Percentiles rank a stretch among this genome's conserved stretches.
Conservation (phyloP, 2,888 invertebrate species). For the Mimumesa dahlbomi region DNA sequence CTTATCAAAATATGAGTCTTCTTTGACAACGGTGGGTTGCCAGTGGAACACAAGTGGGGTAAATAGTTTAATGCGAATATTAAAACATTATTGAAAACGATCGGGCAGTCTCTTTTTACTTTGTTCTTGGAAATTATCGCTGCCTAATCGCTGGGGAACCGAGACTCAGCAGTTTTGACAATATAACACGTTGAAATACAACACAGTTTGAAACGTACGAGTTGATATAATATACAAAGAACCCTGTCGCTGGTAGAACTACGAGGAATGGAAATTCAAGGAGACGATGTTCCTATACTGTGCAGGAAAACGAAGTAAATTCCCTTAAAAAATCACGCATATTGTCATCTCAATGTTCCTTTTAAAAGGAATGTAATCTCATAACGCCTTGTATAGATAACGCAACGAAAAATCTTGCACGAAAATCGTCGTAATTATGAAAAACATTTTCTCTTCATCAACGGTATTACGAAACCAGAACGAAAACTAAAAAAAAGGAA, state of each 20-base stretch:
- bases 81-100: neutral
- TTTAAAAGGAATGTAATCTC: neutral
- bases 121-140: too few species aligned
- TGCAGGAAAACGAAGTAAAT: too few species aligned
- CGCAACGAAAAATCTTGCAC: neutral
- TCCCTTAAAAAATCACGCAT: too few species aligned
- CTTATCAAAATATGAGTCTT: constrained; percentile 45
- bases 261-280: neutral
- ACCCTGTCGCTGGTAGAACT: neutral
- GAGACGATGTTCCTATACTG: neutral
- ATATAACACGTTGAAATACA: too few species aligned
- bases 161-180: too few species aligned
- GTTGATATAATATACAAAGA: neutral
- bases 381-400: constrained; percentile 7
- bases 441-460: constrained; percentile 14
- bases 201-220: neutral
- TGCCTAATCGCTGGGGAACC: too few species aligned
- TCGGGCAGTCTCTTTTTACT: too few species aligned
- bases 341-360: too few species aligned
- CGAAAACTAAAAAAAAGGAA: too few species aligned
- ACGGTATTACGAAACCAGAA: too few species aligned
- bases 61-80: constrained; percentile 22
- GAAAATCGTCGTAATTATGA: constrained; percentile 3
- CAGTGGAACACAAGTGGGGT: constrained; percentile 54
- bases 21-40: constrained; percentile 25